Evolutionary conservation across 2,888 invertebrate genomes (phyloP).

Genomic region (Cryptophagus acutangulus): DNA sequence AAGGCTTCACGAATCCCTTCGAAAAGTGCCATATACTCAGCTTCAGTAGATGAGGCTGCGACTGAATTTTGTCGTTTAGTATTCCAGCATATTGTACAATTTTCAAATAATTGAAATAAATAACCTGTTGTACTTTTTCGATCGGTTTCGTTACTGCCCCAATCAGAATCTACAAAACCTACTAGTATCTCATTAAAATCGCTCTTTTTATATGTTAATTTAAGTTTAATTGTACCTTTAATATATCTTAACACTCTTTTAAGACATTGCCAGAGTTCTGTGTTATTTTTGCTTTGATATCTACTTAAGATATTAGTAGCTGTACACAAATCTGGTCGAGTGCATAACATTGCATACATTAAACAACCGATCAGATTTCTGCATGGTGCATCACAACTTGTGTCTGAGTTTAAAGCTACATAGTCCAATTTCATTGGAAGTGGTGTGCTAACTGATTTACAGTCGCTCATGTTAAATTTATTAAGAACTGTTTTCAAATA

Average conservation of each 20-base stretch:
- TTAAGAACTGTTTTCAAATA: conserved; percentile 22
- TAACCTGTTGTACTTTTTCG: conserved; percentile 14
- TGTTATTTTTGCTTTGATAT: conserved; percentile 9
- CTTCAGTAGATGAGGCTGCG: conserved; percentile 8
- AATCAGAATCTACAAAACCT: conserved; percentile 16
- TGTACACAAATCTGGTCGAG: conserved; percentile 22
- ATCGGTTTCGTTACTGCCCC: conserved; percentile 12
- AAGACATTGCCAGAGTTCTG: conserved; percentile 23
- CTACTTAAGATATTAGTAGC: conserved; percentile 27
- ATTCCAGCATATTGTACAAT: conserved; percentile 13
- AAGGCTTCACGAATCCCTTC: conserved; percentile 2
- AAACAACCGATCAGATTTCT: conserved; percentile 14
- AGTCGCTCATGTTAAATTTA: conserved; percentile 16
- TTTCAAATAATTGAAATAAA: conserved; percentile 13
- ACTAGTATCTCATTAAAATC: conserved; percentile 3
- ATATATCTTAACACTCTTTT: conserved; percentile 28
- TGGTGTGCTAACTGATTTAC: conserved; percentile 16
- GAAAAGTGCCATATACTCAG: conserved; percentile 5
- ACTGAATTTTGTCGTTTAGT: conserved; percentile 11
- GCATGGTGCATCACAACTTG: conserved; percentile 19
- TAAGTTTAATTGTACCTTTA: conserved; percentile 19
- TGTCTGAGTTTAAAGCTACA: conserved; percentile 21
- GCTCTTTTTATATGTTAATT: conserved; percentile 9
- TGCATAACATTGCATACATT: conserved; percentile 15
- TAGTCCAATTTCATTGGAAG: conserved; percentile 23